phyloP scores from a whole-genome alignment of 2,113 vertebrate species.

The Thamnaconus septentrionalis region DNA sequence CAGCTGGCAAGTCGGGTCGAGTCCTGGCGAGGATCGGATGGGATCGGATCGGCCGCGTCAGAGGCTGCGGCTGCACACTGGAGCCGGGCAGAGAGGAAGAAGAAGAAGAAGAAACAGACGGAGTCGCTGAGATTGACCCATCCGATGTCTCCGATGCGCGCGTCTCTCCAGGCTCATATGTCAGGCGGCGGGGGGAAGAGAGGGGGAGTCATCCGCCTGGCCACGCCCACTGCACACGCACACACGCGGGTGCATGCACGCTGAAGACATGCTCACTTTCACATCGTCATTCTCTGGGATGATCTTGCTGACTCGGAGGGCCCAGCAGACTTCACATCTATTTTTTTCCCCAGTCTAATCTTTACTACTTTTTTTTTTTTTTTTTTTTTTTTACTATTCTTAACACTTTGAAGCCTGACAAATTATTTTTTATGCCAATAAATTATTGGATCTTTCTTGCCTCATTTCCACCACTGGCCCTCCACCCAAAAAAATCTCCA shows the following conservation, averaged over 20 bases:
- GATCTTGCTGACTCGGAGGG: conserved; percentile 22
- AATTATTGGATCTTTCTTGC: too few relatives aligned
- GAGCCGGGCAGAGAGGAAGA: not conserved
- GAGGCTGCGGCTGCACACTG: too few relatives aligned
- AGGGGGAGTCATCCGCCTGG: conserved; percentile 31
- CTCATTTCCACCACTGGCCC: too few relatives aligned
- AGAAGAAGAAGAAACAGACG: not conserved
- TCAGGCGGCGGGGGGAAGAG: conserved; percentile 35
- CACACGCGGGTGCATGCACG: conserved; percentile 13
- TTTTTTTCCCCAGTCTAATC: not conserved
- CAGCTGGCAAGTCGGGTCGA: conserved; percentile 11
- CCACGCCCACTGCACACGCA: conserved; percentile 61
- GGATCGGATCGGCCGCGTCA: too few relatives aligned
- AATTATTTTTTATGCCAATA: too few relatives aligned
- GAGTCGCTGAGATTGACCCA: conserved; percentile 18
- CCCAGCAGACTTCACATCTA: not conserved
- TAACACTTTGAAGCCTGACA: too few relatives aligned
- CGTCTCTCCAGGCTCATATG: conserved; percentile 24
- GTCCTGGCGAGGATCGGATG: too few relatives aligned
- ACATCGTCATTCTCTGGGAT: conserved; percentile 1
- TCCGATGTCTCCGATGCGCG: conserved; percentile 29
- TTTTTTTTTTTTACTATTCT: too few relatives aligned
- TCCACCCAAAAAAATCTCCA: too few relatives aligned
- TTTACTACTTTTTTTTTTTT: too few relatives aligned
- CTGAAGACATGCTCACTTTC: conserved; percentile 4